Evolutionary conservation across 1,140 invertebrate species (phyloP), one percentile per base, ranked within the genome.

Genomic region (Coptotermes formosanus): DNA sequence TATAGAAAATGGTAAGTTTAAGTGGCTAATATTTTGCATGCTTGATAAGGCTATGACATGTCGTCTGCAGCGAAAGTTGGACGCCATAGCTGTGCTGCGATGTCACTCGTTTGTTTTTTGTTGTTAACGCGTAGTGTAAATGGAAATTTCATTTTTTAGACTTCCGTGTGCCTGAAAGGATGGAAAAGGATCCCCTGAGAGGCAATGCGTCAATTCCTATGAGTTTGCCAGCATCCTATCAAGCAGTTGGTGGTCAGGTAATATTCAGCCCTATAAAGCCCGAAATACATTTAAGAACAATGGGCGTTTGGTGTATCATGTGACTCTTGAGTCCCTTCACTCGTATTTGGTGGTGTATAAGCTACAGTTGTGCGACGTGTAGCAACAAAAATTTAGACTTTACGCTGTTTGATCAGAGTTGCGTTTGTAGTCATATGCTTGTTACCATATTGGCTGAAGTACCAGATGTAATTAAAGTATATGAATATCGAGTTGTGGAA

Each of bases 1-100:
- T 91, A 96, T 98, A 90, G 97, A 99, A 93, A 98, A 98, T 94
- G 97, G 97, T 98, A 92, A 94, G 94, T 92, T 83, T 87, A 64
- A 84, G 75, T 86, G 32, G 48, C 21, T 85, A 85, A 30, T 85
- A 25, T 32, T 23, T 59, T 12, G 21, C 32, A 44, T 85, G 25
- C 25, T 25, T 23, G 38, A 85, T 64, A 8, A 85, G 19, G 23
- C 64, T 12, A 0, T 64, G 38, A 52, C 82, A 83, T 83, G 82
- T 55, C 82, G 82, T 85, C 43, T 25, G 32, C 84, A 43, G 48
- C 12, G 21, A 81, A 55, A 81, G 43, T 45, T 23, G 44, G 59
- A 85, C 85, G 85, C 75, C 85, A 85, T 85, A 45, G 25, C 25
- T 7, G 84, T 59, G 23, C 23, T 55, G 48, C 7, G 38, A 85